Conservation (phyloP, 2,797 vertebrate species). For the Melanogrammus aeglefinus region DNA sequence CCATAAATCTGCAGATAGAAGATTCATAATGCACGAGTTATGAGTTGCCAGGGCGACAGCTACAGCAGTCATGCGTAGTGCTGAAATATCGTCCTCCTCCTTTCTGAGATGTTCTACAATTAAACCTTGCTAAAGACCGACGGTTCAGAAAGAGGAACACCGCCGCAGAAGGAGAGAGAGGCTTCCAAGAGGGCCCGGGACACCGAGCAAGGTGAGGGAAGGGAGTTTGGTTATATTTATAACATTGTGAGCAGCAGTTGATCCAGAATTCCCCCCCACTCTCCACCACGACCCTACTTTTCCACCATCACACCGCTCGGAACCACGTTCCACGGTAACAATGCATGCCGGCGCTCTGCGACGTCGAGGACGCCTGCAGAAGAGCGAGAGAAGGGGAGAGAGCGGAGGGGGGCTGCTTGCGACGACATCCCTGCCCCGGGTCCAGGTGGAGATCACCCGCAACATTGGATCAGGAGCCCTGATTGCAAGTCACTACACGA, state of each 20-base stretch:
- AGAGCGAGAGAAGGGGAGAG: neutral
- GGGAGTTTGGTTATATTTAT: constrained; percentile 66
- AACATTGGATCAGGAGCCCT: too few relatives aligned
- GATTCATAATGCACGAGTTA: constrained; percentile 52
- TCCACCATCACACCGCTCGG: constrained; percentile 8
- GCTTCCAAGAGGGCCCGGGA: constrained; percentile 55
- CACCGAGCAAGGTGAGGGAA: constrained; percentile 38
- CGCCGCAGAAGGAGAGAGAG: neutral
- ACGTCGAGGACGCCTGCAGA: neutral
- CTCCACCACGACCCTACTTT: constrained; percentile 69
- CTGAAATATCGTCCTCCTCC: neutral
- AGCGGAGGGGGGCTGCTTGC: too few relatives aligned
- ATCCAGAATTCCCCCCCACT: constrained; percentile 48
- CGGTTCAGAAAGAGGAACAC: constrained; percentile 43
- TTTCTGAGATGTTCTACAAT: constrained; percentile 28
- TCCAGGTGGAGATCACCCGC: neutral
- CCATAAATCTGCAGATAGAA: constrained; percentile 42
- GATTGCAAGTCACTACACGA: neutral
- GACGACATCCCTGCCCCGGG: neutral
- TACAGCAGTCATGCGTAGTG: neutral
- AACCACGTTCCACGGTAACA: neutral
- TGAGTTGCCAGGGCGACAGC: constrained; percentile 16
- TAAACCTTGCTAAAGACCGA: constrained; percentile 22
- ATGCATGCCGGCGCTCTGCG: too few relatives aligned
- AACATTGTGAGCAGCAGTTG: constrained; percentile 57